Conservation (phyloP, 1,140 invertebrate species). For the Macrobrachium rosenbergii region DNA sequence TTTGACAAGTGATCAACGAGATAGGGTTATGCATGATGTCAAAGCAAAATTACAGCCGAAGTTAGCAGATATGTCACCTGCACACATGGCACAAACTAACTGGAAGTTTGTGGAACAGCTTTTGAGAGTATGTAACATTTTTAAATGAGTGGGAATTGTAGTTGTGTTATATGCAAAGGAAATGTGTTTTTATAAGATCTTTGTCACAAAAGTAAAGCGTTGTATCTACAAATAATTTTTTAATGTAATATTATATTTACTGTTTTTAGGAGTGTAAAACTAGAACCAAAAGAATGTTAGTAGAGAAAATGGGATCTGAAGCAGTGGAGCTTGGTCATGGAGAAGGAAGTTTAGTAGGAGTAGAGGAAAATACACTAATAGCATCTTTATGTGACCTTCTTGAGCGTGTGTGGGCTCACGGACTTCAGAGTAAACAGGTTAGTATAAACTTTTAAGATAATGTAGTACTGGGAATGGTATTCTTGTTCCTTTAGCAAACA, state of each 20-base stretch:
- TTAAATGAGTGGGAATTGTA: background rate
- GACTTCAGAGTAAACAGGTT: slow-evolving; percentile 91
- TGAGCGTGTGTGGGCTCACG: slow-evolving; percentile 98
- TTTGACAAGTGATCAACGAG: slow-evolving; percentile 60
- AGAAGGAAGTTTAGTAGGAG: slow-evolving; percentile 75
- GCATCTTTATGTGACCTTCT: slow-evolving; percentile 97
- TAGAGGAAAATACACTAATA: slow-evolving; percentile 98
- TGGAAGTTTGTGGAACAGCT: slow-evolving; percentile 98
- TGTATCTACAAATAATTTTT: slow-evolving; percentile 1
- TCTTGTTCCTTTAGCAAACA: background rate
- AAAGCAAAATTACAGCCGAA: slow-evolving; percentile 60
- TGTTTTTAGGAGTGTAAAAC: slow-evolving; percentile 83
- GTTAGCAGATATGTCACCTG: slow-evolving; percentile 72
- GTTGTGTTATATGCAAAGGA: background rate
- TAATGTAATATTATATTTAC: background rate
- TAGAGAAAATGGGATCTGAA: slow-evolving; percentile 98
- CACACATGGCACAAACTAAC: slow-evolving; percentile 95
- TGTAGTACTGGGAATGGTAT: background rate
- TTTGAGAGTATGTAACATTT: slow-evolving; percentile 80
- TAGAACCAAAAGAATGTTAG: slow-evolving; percentile 96
- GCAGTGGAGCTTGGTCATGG: slow-evolving; percentile 85
- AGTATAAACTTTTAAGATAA: background rate
- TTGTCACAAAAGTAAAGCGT: background rate
- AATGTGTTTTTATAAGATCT: background rate
- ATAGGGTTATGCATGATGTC: slow-evolving; percentile 61